Percentiles rank a stretch among this genome's conserved stretches.
Conservation (phyloP, 2,888 invertebrate species). For the Trichogramma evanescens region DNA sequence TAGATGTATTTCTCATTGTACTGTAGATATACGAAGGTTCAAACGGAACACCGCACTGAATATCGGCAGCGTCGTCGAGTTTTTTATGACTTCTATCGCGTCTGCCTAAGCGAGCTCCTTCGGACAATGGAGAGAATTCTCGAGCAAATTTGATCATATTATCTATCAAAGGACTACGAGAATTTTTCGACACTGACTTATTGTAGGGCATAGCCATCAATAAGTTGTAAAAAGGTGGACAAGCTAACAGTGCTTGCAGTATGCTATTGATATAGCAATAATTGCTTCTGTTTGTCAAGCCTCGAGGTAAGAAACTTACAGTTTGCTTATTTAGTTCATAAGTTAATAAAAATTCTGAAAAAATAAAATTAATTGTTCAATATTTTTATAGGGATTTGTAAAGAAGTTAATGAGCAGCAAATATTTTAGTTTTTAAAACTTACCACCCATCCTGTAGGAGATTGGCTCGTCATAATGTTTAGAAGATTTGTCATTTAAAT, state of each 20-base stretch:
- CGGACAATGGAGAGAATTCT: slow-evolving; percentile 67
- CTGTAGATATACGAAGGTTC: slow-evolving; percentile 85
- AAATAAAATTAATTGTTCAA: slow-evolving; percentile 21
- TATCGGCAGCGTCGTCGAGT: slow-evolving; percentile 48
- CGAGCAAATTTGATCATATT: slow-evolving; percentile 76
- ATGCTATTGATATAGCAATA: slow-evolving; percentile 97
- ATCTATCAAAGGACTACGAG: slow-evolving; percentile 77
- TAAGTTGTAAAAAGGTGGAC: slow-evolving; percentile 91
- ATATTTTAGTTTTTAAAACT: slow-evolving; percentile 31
- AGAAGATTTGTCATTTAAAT: neutral
- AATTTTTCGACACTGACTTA: slow-evolving; percentile 48
- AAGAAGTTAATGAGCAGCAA: neutral
- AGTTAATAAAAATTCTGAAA: slow-evolving; percentile 67
- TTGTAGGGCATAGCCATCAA: slow-evolving; percentile 69
- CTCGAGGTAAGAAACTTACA: slow-evolving; percentile 78
- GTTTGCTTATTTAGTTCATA: slow-evolving; percentile 73
- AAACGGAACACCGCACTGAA: slow-evolving; percentile 71
- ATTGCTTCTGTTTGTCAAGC: slow-evolving; percentile 87
- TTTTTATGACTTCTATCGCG: slow-evolving; percentile 47
- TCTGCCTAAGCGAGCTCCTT: slow-evolving; percentile 50
- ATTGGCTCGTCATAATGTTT: slow-evolving; percentile 57
- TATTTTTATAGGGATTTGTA: slow-evolving; percentile 1
- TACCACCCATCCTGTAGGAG: slow-evolving; percentile 66
- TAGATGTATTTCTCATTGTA: slow-evolving; percentile 70
- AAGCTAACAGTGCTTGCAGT: slow-evolving; percentile 85